Base-by-base conservation (phyloP, 92 coral and sea anemone species). In the Chrysogorgia sp. region DNA sequence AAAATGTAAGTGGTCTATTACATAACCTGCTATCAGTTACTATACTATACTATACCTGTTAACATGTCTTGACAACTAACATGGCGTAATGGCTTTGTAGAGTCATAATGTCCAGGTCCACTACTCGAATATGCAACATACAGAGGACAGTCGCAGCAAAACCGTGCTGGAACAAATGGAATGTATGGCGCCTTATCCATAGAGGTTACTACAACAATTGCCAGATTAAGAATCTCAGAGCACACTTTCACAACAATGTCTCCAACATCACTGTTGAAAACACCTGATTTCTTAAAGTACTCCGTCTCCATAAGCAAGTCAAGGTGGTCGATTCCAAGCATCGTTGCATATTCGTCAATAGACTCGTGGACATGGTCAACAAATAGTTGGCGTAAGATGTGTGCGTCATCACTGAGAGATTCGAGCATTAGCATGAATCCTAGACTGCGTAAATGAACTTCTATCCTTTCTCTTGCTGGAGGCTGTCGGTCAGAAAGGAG, bases 191-290 rank as follows among this genome's bases (percentile, higher is more conserved):
- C 79, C 21, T 15, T 33, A 22, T 48, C 66, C 5, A 48, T 48
- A 2, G 79, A 71, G n/a, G 79, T 71, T 48, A 71, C 40, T 1
- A 71, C 79, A 3, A 71, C 62, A 25, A 71, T 24, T 10, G 79
- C 59, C 59, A 80, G 28, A 20, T 67, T 57, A 6, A 85, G 71
- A 74, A 83, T 40, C 63, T 83, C 78, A 7, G 52, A 75, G 48
- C 86, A 82, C 32, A 77, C 57, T 70, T 76, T 76, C 43, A 86
- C 56, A 28, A 86, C 82, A 24, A 82, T 31, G 41, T 82, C 86
- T 3, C 86, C 86, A 37, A 85, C 67, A 12, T 72, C 62, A 13
- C 81, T 57, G 70, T 67, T 72, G 29, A 71, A 85, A 2, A 79
- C 52, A 10, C 86, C 84, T 29, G 33, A 31, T 33, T 77, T 77